A percentile compares a stretch with the other conserved stretches of the same genome.
Evolutionary conservation across 2,888 invertebrate genomes (phyloP).

Genomic region (Erebia palarica): DNA sequence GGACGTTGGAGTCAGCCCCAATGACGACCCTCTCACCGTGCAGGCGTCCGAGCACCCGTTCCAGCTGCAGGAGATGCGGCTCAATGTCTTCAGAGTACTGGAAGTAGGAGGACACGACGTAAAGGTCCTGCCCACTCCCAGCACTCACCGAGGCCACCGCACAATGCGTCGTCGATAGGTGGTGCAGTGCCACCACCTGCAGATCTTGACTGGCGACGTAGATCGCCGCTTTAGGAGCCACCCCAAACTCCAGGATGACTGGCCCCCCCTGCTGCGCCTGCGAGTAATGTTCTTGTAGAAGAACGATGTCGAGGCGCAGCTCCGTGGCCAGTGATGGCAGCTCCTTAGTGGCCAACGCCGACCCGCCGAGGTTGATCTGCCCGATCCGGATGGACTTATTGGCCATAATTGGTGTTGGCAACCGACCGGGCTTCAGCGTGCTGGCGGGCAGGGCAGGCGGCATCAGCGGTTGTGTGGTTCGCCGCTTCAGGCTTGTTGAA

Average conservation of each 20-base stretch:
- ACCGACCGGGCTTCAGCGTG: conserved; percentile 4
- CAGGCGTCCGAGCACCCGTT: no score
- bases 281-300: conserved; percentile 16
- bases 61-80: no score
- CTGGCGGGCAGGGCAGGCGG: neutral
- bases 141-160: no score
- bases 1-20: no score
- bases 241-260: neutral
- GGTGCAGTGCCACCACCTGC: no score
- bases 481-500: conserved; percentile 1
- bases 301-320: conserved; percentile 19
- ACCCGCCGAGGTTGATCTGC: conserved; percentile 11
- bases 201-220: neutral
- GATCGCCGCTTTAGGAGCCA: neutral
- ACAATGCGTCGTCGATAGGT: no score
- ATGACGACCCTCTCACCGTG: no score
- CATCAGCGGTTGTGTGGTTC: neutral
- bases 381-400: neutral
- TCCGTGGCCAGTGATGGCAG: neutral
- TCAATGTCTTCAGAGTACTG: no score
- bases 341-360: neutral
- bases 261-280: neutral
- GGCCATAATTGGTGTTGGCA: conserved; percentile 2
- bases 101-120: no score
- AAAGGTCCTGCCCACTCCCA: no score